Base-by-base conservation (phyloP, 2,888 invertebrate genomes). In the Leptinotarsa peninsularis region DNA sequence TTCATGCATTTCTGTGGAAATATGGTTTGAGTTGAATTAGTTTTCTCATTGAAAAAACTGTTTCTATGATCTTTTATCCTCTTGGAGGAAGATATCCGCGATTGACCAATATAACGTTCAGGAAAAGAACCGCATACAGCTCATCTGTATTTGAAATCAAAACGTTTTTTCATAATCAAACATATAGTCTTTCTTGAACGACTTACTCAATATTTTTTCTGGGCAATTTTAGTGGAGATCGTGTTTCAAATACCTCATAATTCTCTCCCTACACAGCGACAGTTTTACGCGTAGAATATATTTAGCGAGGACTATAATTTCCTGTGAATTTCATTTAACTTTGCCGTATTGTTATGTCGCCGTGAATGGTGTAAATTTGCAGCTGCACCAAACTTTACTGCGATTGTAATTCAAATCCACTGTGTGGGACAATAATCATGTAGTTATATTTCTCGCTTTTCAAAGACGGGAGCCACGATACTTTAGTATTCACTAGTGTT, bases 391-490 rank as follows among this genome's bases (percentile, higher is more conserved):
- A 71, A 74, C 50, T 67, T 54, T 70, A 71, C 71, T 71, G 74
- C 71, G 67, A 74, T 74, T 74, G 66, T 52, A 67, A 71, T 74
- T 74, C 66, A 71, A 70, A 21, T 49, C 67, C 27, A 71, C 27
- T 60, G 74, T 74, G 74, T 74, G 67, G 74, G 74, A 71, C 71
- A 58, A 74, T 67, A 71, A 67, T 67, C 74, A 74, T 60, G 71
- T 60, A 67, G 58, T 66, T 74, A 71, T 74, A 43, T 43, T 71
- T 60, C 60, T 60, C 27, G 60, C 60, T 15, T 23, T 17, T 15
- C 15, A 60, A 60, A 60, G 60, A 23, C 60, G 14, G 60, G 60
- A 60, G 15, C 60, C 15, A 60, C 23, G 14, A 23, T 60, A 23
- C 15, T 60, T 27, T 43, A 23, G 17, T 27, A 27, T 60, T 27